Evolutionary conservation across 23 tunicate genomes (phyloP), one percentile per base, ranked within the genome.

Genomic region (Botrylloides violaceus): DNA sequence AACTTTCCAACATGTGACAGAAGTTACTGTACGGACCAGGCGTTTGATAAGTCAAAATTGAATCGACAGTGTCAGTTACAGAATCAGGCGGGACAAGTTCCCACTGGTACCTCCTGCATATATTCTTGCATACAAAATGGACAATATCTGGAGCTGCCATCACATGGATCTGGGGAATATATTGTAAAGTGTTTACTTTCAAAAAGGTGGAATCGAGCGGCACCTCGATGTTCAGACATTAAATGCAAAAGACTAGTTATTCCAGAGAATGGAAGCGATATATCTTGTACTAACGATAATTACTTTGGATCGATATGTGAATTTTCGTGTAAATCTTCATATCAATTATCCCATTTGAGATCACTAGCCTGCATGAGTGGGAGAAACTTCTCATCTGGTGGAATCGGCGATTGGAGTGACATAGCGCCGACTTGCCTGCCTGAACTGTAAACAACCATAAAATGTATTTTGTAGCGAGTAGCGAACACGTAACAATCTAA

Each of bases 51-150:
- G 3, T 3, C 36, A 9, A 63, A 3, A 4, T 4, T 63, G 4
- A 28, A 4, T 3, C 34, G 70, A 4, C 35, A 63, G 20, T 63
- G 70, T 28, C 4, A 28, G 23, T 27, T 3, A 43, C 15, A 7
- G 29, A 31, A 63, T 9, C 34, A 34, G 20, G 70, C 29, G 29
- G 4, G 4, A 21, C 36, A 34, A 27, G 32, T 63, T 4, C 35
- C 32, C 20, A 28, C 33, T 25, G 70, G 70, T 34, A 63, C 70
- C 9, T 3, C 7, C 34, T 63, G 70, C 36, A 29, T 34, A 19
- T 63, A 63, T 31, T 19, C 70, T 33, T 63, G 70, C 29, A 9
- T 28, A 12, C 4, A 63, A 3, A 34, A 63, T 29, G 70, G 70
- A 3, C 4, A 63, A 25, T 63, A 29, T 63, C 20, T 63, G 35